Evolutionary conservation across 1,140 invertebrate genomes (phyloP).

Genomic region (Capitella teleta): DNA sequence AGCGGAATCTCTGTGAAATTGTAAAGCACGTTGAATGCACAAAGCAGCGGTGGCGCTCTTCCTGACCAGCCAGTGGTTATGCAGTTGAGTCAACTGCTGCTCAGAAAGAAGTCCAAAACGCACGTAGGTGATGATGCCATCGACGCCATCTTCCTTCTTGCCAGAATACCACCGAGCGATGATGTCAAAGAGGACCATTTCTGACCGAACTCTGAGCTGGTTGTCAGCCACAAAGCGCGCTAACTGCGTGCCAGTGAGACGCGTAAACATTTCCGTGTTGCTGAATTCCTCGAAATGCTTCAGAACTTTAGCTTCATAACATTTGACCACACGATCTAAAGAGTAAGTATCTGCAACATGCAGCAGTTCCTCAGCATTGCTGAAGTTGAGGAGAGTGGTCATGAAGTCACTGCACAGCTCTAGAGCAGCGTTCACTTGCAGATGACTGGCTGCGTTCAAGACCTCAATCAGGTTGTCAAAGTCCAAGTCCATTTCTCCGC

Average conservation of each 20-base stretch:
- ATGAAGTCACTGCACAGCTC: slow-evolving; percentile 37
- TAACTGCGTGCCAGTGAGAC: slow-evolving; percentile 20
- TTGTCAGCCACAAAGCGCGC: slow-evolving; percentile 23
- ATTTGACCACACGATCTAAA: slow-evolving; percentile 24
- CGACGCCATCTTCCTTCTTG: slow-evolving; percentile 12
- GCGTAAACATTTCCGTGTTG: slow-evolving; percentile 27
- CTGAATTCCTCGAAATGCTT: slow-evolving; percentile 32
- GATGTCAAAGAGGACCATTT: slow-evolving; percentile 49
- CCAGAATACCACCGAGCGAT: slow-evolving; percentile 30
- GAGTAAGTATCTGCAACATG: slow-evolving; percentile 36
- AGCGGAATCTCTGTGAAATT: slow-evolving; percentile 29
- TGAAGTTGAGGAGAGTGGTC: slow-evolving; percentile 31
- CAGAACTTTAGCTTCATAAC: slow-evolving; percentile 33
- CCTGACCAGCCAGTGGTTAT: background rate
- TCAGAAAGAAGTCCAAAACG: slow-evolving; percentile 15
- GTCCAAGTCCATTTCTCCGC: slow-evolving; percentile 48
- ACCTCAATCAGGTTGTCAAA: slow-evolving; percentile 35
- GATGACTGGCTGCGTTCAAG: slow-evolving; percentile 37
- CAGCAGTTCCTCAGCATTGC: slow-evolving; percentile 32
- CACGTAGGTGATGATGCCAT: slow-evolving; percentile 18
- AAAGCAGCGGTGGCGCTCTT: slow-evolving; percentile 18
- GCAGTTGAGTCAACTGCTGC: background rate
- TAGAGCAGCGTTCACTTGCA: slow-evolving; percentile 24
- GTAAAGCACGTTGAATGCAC: slow-evolving; percentile 24
- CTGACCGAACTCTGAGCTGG: slow-evolving; percentile 22